phyloP scores from a whole-genome alignment of 2,797 vertebrate species.

The Notolabrus celidotus region DNA sequence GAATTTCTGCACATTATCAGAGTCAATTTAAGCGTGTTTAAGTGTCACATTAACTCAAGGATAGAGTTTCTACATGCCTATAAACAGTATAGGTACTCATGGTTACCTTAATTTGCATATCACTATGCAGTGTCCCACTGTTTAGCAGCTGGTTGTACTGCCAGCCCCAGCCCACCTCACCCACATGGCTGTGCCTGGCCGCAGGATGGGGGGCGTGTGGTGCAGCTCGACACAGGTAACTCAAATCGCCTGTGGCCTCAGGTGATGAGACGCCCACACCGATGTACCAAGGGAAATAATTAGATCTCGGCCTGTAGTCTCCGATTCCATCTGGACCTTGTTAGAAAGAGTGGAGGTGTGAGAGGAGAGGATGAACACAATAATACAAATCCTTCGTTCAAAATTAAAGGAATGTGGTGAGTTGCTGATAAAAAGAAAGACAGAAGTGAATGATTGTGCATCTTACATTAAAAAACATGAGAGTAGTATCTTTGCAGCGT shows the following conservation, averaged over 20 bases:
- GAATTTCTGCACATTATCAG: no score
- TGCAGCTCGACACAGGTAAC: slow-evolving; percentile 79
- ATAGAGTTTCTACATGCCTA: not conserved
- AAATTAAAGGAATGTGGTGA: no score
- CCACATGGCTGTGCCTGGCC: slow-evolving; percentile 65
- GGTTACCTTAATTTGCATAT: slow-evolving; percentile 84
- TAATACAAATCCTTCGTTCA: not conserved
- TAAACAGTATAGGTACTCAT: slow-evolving; percentile 10
- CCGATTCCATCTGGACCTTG: slow-evolving; percentile 84
- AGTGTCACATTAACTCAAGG: not conserved
- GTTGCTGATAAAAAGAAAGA: no score
- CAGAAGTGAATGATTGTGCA: no score
- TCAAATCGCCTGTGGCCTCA: slow-evolving; percentile 80
- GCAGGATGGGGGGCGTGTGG: slow-evolving; percentile 24
- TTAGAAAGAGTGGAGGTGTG: slow-evolving; percentile 1
- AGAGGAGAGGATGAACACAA: not conserved
- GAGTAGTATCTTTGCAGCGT: not conserved
- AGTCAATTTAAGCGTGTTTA: slow-evolving; percentile 9
- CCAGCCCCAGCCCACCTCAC: slow-evolving; percentile 84
- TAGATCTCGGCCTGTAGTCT: slow-evolving; percentile 80
- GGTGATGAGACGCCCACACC: slow-evolving; percentile 65
- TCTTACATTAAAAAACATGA: no score
- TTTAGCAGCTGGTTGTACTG: slow-evolving; percentile 76
- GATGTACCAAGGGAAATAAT: slow-evolving; percentile 67
- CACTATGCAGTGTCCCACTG: slow-evolving; percentile 68